phyloP scores from a whole-genome alignment of 2,888 invertebrate genomes.

The Drosophila dives region DNA sequence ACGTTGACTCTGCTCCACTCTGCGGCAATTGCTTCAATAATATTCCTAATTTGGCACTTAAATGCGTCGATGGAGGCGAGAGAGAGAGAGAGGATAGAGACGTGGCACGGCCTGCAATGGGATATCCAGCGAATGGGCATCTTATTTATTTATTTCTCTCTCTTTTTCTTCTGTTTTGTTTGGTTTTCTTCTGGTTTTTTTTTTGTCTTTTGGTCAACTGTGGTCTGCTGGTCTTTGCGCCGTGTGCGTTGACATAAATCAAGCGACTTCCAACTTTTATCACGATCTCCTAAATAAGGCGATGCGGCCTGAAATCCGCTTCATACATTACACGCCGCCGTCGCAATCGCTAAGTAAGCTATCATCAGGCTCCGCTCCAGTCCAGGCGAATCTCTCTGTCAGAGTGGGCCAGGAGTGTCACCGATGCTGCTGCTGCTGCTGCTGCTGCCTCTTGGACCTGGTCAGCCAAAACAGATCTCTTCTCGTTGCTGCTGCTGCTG shows the following conservation, averaged over 20 bases:
- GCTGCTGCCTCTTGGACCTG: conserved; percentile 39
- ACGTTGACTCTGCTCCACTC: conserved; percentile 6
- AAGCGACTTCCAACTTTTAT: conserved; percentile 85
- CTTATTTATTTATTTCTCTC: conserved; percentile 31
- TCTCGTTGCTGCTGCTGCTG: conserved; percentile 10
- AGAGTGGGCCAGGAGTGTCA: conserved; percentile 74
- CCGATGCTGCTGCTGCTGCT: conserved; percentile 22
- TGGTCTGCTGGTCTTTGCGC: conserved; percentile 46
- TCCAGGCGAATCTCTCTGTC: conserved; percentile 57
- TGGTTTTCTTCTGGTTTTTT: background rate
- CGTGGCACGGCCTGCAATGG: conserved; percentile 5
- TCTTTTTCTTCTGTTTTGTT: background rate
- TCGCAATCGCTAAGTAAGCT: conserved; percentile 82
- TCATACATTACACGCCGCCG: conserved; percentile 72
- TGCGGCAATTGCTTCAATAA: conserved; percentile 76
- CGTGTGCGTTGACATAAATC: conserved; percentile 83
- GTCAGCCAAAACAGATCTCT: conserved; percentile 24
- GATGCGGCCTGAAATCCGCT: conserved; percentile 80
- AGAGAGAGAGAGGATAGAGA: background rate
- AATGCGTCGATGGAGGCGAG: conserved; percentile 29
- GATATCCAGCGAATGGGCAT: conserved; percentile 32
- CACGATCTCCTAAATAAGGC: conserved; percentile 84
- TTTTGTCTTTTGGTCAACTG: conserved; percentile 29
- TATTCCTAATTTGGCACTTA: conserved; percentile 82
- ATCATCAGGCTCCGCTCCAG: conserved; percentile 73